phyloP scores from a whole-genome alignment of 64 coral and sea anemone species.

The Porites australiensis region DNA sequence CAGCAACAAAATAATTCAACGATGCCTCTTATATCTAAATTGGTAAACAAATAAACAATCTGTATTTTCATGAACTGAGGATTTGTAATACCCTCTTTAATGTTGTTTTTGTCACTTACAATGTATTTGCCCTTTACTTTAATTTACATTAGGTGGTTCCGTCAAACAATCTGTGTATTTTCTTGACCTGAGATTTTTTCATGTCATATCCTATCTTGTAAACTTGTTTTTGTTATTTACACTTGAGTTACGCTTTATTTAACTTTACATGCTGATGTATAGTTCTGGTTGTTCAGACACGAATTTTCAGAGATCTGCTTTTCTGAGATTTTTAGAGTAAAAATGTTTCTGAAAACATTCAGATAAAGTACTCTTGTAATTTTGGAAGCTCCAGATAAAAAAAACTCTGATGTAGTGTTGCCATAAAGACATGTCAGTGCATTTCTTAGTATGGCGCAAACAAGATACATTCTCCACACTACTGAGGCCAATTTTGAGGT shows the following conservation, averaged over 20 bases:
- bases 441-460: constrained; percentile 24
- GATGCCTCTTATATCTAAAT: constrained; percentile 5
- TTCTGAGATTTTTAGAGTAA: neutral
- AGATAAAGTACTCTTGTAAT: constrained; percentile 11
- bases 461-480: constrained; percentile 18
- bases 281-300: neutral
- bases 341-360: neutral
- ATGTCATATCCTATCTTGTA: too few relatives aligned
- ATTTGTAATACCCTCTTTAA: too few relatives aligned
- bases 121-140: too few relatives aligned
- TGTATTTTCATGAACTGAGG: too few relatives aligned
- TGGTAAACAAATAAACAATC: neutral
- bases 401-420: constrained; percentile 2
- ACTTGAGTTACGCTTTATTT: too few relatives aligned
- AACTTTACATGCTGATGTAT: neutral
- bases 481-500: constrained; percentile 26
- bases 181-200: too few relatives aligned
- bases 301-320: neutral
- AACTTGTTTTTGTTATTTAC: too few relatives aligned
- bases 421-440: constrained; percentile 33
- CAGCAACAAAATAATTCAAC: constrained; percentile 7
- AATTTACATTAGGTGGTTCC: too few relatives aligned
- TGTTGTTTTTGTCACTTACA: too few relatives aligned
- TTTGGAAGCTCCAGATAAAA: neutral
- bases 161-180: neutral